These are phyloP conservation scores for Alethe castanea DNA, from an alignment of 2,113 vertebrate genomes.

Conservation along the genomic window DNA sequence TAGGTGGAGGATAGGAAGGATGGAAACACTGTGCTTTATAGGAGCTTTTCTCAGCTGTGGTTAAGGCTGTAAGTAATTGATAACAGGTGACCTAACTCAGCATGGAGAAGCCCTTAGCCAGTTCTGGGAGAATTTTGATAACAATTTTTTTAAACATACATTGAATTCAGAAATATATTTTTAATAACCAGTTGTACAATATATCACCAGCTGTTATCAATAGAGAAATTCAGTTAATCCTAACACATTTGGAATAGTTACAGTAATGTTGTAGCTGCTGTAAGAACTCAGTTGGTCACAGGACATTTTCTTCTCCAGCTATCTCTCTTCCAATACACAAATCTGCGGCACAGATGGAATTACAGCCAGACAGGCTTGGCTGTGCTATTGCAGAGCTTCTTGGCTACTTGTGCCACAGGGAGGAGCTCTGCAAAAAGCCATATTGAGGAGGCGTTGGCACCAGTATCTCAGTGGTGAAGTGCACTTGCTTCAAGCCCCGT, in stretches of 20 bases:
- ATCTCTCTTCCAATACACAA: background rate
- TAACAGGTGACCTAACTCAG: background rate
- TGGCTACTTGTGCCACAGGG: background rate
- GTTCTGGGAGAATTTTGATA: background rate
- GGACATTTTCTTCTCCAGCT: background rate
- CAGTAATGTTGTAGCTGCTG: background rate
- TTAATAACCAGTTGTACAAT: background rate
- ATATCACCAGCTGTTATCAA: background rate
- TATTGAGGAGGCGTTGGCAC: background rate
- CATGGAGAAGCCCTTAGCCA: background rate
- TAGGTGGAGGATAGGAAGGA: background rate
- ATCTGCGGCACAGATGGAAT: background rate
- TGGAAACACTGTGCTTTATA: background rate
- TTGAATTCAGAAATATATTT: background rate
- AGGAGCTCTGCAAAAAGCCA: background rate
- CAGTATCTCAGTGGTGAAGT: background rate
- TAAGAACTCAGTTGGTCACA: background rate
- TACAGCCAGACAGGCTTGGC: background rate
- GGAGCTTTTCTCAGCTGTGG: background rate
- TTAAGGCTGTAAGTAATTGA: background rate
- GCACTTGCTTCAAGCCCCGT: background rate
- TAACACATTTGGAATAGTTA: background rate
- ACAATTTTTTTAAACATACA: accelerated
- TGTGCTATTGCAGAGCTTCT: background rate
- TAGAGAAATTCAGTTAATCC: background rate